phyloP scores from a whole-genome alignment of 1,140 invertebrate genomes.

The Drosophila lini region DNA sequence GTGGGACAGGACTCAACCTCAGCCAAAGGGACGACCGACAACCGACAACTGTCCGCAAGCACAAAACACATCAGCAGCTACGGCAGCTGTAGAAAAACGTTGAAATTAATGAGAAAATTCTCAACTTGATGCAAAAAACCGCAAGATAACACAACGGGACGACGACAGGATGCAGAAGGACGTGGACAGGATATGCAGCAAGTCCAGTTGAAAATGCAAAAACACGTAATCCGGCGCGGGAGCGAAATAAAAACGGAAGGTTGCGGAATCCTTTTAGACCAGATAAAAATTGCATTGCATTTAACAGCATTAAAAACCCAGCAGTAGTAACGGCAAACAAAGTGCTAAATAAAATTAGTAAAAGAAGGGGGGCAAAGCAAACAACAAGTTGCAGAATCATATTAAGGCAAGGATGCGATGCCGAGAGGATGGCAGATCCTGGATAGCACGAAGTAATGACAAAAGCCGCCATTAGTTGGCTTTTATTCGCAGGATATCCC shows the following conservation, averaged over 20 bases:
- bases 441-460: slow-evolving; percentile 37
- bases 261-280: slow-evolving; percentile 41
- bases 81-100: slow-evolving; percentile 61
- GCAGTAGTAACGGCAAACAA: slow-evolving; percentile 30
- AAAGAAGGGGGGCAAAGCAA: slow-evolving; percentile 21
- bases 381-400: slow-evolving; percentile 27
- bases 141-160: slow-evolving; percentile 68
- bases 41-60: slow-evolving; percentile 64
- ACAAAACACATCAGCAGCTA: slow-evolving; percentile 74
- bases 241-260: slow-evolving; percentile 20
- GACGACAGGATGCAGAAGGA: slow-evolving; percentile 20
- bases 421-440: slow-evolving; percentile 4
- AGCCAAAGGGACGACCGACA: slow-evolving; percentile 27
- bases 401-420: slow-evolving; percentile 17
- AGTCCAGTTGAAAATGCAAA: slow-evolving; percentile 69
- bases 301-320: slow-evolving; percentile 65
- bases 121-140: slow-evolving; percentile 76
- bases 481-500: slow-evolving; percentile 64
- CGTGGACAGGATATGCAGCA: slow-evolving; percentile 49
- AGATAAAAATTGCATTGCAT: slow-evolving; percentile 76
- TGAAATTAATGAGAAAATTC: slow-evolving; percentile 83
- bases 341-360: slow-evolving; percentile 67
- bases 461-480: slow-evolving; percentile 58
- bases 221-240: slow-evolving; percentile 52
- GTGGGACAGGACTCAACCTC: slow-evolving; percentile 36